Percentiles rank a stretch among this genome's conserved stretches.
These are phyloP conservation scores for Perca fluviatilis DNA, from an alignment of 2,113 vertebrate species.

Conservation along the genomic window DNA sequence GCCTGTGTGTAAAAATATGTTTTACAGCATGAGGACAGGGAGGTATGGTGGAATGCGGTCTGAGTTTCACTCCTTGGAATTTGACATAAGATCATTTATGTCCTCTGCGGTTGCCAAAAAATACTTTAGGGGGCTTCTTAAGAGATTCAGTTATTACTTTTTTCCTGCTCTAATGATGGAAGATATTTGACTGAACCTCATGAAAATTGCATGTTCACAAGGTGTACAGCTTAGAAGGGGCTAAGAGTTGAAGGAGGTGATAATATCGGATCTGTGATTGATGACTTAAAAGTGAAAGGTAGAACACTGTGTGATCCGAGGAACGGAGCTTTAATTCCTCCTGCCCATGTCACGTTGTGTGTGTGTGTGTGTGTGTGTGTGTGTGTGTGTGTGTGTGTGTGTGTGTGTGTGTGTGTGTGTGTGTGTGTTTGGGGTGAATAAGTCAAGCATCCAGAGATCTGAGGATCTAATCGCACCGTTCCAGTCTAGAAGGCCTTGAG, in stretches of 20 bases:
- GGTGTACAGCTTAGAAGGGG: constrained; percentile 1
- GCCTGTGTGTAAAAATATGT: constrained; percentile 37
- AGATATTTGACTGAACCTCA: neutral
- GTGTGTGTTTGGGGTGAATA: constrained; percentile 27
- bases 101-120: neutral
- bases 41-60: constrained; percentile 21
- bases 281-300: constrained; percentile 30
- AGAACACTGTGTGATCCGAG: neutral
- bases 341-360: neutral
- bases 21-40: constrained; percentile 43
- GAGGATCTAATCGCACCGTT: constrained; percentile 58
- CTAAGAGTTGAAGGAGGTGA: neutral
- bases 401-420: constrained; percentile 11
- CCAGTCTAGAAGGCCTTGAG: constrained; percentile 51
- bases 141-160: constrained; percentile 14
- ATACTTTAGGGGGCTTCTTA: neutral
- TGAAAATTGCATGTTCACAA: constrained; percentile 14
- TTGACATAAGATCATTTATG: constrained; percentile 24
- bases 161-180: neutral
- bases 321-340: constrained; percentile 2
- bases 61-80: neutral
- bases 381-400: constrained; percentile 19
- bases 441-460: constrained; percentile 51
- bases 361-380: constrained; percentile 30
- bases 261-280: neutral